These are phyloP conservation scores for Lypha dubia DNA, from an alignment of 2,888 invertebrate species.

Conservation along the genomic window DNA sequence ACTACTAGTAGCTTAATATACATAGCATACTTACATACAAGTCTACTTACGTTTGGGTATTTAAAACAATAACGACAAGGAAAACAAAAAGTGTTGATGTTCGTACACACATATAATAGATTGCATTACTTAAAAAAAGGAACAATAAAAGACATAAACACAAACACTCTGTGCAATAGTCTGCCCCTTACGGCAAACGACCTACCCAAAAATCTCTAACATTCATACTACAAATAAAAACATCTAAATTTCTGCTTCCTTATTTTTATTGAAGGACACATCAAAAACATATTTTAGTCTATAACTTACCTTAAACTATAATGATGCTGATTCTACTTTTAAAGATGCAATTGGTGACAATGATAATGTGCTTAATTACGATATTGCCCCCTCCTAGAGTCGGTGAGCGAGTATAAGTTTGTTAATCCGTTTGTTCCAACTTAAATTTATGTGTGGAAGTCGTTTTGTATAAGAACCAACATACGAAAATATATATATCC, in stretches of 20 bases:
- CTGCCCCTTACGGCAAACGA: background rate
- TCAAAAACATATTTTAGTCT: background rate
- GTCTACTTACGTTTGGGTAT: background rate
- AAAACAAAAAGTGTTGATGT: conserved; percentile 41
- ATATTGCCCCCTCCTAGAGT: conserved; percentile 5
- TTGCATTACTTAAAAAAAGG: conserved; percentile 36
- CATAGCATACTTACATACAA: background rate
- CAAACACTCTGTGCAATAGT: conserved; percentile 20
- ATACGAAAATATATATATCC: conserved; percentile 2
- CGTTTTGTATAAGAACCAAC: conserved; percentile 27
- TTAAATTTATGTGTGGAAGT: background rate
- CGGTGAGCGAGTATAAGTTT: background rate
- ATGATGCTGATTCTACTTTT: conserved; percentile 26
- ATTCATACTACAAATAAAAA: conserved; percentile 9
- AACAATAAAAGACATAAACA: conserved; percentile 27
- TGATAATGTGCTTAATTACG: conserved; percentile 13
- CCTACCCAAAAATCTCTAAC: background rate
- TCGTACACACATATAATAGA: conserved; percentile 17
- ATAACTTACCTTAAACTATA: conserved; percentile 52
- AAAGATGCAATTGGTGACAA: conserved; percentile 14
- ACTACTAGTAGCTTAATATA: conserved; percentile 36
- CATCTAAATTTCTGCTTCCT: conserved; percentile 29
- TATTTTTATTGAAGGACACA: conserved; percentile 33
- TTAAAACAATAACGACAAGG: conserved; percentile 39
- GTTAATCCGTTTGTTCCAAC: background rate